Base-by-base conservation (phyloP, 2,888 invertebrate species). In the Acleris laterana region DNA sequence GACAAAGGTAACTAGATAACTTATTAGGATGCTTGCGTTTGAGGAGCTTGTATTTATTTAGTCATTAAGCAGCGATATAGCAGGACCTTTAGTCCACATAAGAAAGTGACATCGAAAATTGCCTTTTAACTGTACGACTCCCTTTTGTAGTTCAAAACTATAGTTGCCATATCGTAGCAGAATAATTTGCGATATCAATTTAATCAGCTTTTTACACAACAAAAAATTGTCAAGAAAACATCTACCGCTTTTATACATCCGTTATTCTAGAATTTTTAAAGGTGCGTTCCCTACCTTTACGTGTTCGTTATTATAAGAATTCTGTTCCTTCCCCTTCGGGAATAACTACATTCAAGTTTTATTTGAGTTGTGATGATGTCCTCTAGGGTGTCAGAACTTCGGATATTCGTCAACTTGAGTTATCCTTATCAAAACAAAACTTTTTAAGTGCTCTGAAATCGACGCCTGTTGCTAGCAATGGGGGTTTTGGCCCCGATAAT, bases 1-100 rank as follows among this genome's bases (percentile, higher is more conserved):
- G 83, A 79, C 81, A 77, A 70, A 77, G 74, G 76, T 81, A 84
- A 82, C 79, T 78, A 78, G 80, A 77, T 84, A 82, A 82, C 74
- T 78, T 82, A 83, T 80, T 79, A 79, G 73, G 74, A 72, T 68
- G 73, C 73, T 74, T 72, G 77, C 70, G 73, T 75, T 73, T 76
- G 74, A 71, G 73, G 72, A 75, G 72, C 76, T 69, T 74, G 73
- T 76, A 75, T 79, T 76, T 76, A 74, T 79, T 72, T 76, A 77
- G 71, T 77, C 81, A 80, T 78, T 72, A 74, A 53, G 48, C 52
- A 25, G n/a, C 32, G 32, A 11, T 49, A 25, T 53, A 64, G 73
- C 70, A 70, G 38, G 11, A 3, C 38, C 13, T 38, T 13, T 13
- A 38, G 32, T 32, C 9, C 32, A 32, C 32, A 9, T 38, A 4